Evolutionary conservation across 2,797 vertebrate genomes (phyloP), one percentile per base, ranked within the genome.

Genomic region (Xenopus petersii): DNA sequence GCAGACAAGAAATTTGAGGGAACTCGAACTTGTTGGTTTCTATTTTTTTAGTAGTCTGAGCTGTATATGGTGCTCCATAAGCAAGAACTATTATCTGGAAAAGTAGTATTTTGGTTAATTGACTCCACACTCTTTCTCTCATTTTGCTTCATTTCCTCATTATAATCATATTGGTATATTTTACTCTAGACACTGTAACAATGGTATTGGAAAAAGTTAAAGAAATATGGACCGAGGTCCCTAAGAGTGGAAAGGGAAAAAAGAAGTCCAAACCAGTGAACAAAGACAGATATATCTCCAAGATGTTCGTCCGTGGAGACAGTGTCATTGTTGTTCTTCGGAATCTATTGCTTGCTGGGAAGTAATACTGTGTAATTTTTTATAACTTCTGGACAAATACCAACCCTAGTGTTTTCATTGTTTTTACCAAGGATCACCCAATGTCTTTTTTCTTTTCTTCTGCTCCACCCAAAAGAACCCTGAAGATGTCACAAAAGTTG

Each of bases 181-280:
- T 12, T 81, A 94, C 51, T 10, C 8, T 82, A 94, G 93, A 73
- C 93, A 94, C 75, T 94, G 93, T 81, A 94, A 98, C 89, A 98
- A n/a, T 98, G 96, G 96, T 98, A 36, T 82, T 98, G 80, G 95
- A 98, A 83, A 98, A 98, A 0, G 95, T 97, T 65, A 98, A 98
- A 80, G 96, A 98, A 87, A 98, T 98, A 96, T 98, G 96, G 96
- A 98, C 96, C 0, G 96, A 98, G 75, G 93, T 94, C 46, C 93
- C 93, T 1, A 94, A 94, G 84, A 94, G 96, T 1, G 94, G 94
- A 5, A 95, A 95, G 55, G 95, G 94, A 77, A 95, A 91, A 88
- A 96, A 97, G 90, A 97, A 98, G 78, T 97, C 95, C 0, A 94
- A 97, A 81, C 95, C 94, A 0, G 88, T 91, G 67, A 92, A 86